Evolutionary conservation across 2,888 invertebrate genomes (phyloP), one percentile per base, ranked within the genome.

Genomic region (Hecatera dysodea): DNA sequence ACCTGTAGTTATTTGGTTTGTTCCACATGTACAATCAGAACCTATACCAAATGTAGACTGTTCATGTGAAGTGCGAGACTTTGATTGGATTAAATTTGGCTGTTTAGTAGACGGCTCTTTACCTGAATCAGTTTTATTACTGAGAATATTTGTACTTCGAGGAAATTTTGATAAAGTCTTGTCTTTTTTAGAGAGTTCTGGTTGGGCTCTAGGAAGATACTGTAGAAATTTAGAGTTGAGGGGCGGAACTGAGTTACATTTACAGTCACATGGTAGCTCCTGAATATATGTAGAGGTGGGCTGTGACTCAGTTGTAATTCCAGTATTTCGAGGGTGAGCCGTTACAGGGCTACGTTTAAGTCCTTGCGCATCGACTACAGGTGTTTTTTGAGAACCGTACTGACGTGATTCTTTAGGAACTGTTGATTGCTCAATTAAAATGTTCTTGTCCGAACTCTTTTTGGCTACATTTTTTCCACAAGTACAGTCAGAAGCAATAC

Each of bases 1-100:
- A 42, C n/a, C 29, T 57, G 2, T 4, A 60, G 22, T 62, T 15
- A 7, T 17, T 29, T 52, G 22, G 9, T 68, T 56, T 33, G 15
- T 36, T 27, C 12, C 17, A 61, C 56, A 56, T 44, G 29, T 5
- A 44, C 68, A 50, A 7, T 50, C 55, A n/a, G n/a, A 24, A 56
- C 48, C 29, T 29, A 19, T 24, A 22, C 29, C 27, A 19, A 42
- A 66, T 50, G 22, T 29, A 9, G 44, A 8, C 33, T 17, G 50
- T 44, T 57, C 24, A 57, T 50, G 39, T 52, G 42, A 19, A 42
- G 24, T 33, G 15, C 2, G 27, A 17, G 36, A 19, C 6, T 12
- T 9, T 4, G 6, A 17, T 48, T 67, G 39, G 39, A 17, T 52
- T 27, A 69, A 19, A 24, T 57, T 57, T 33, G 56, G 36, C 19